Base-by-base conservation (phyloP, 2,113 vertebrate genomes). In the Psittacula cyanocephala region DNA sequence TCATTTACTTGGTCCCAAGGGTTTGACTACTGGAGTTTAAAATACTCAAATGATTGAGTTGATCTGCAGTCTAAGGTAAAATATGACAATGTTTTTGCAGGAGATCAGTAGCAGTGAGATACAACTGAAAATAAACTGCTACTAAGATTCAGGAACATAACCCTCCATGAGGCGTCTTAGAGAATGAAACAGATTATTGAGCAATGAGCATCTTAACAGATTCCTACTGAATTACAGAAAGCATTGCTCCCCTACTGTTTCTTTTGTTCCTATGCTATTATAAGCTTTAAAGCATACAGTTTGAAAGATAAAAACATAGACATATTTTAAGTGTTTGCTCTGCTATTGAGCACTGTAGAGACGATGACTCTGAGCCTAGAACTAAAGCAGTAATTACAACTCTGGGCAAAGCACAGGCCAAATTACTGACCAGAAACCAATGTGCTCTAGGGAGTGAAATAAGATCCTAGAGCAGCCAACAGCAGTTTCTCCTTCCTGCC, bases 131-230 rank as follows among this genome's bases (percentile, higher is more conserved):
- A 90, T 39, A 20, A 19, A 23, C 49, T 60, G 41, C 28, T 62
- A 7, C 17, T 47, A 23, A 69, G 39, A 37, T 37, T 83, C 37
- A 59, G 53, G 6, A 70, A 33, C 22, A 27, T 43, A 68, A 53
- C 4, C 5, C 4, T 35, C 46, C 0, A 1, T 31, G 13, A 79
- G 10, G 8, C 24, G 6, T 3, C 13, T 87, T 47, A 35, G 31
- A 81, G 19, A 91, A 71, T 6, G 8, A 75, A 92, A 35, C 2
- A 62, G n/a, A 37, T 39, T 68, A 43, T 7, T 76, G 53, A 80
- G 25, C 22, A 37, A 62, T 68, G 1, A 43, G 11, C 50, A 8
- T 64, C 9, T 77, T 49, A 49, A 55, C 0, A 1, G 3, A 31
- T 69, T 80, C 35, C 18, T 71, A 20, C 22, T 31, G 8, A 81